phyloP scores from a whole-genome alignment of 2,113 vertebrate genomes.

The Rhinoptilus africanus region DNA sequence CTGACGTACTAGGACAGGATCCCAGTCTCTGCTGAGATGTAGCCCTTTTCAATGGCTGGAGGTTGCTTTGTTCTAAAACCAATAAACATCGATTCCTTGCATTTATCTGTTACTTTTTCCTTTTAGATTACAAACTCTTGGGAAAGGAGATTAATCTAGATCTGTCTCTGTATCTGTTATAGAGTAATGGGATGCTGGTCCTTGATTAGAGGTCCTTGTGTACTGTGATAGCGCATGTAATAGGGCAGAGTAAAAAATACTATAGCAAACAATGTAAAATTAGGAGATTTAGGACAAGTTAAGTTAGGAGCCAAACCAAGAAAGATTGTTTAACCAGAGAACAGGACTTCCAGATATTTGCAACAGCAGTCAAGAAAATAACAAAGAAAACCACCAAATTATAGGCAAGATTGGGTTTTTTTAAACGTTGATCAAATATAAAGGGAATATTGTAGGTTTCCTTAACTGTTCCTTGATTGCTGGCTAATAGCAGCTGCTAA shows the following conservation, averaged over 20 bases:
- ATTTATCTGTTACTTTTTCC: not conserved
- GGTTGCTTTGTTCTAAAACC: not conserved
- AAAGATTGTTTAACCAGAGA: not conserved
- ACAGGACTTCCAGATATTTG: not conserved
- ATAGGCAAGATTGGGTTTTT: not conserved
- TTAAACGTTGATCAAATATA: not conserved
- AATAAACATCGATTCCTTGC: not conserved
- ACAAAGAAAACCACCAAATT: not conserved
- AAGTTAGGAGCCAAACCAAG: not conserved
- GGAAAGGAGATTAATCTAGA: not conserved
- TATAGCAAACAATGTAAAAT: not conserved
- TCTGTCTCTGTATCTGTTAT: not conserved
- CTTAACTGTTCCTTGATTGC: not conserved
- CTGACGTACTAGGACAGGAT: not conserved
- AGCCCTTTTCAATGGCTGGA: not conserved
- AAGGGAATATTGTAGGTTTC: not conserved
- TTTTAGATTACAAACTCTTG: not conserved
- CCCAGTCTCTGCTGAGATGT: not conserved
- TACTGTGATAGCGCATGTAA: not conserved
- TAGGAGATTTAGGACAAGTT: not conserved
- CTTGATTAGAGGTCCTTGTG: not conserved
- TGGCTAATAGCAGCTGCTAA: not conserved
- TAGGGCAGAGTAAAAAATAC: not conserved
- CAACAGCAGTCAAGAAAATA: not conserved
- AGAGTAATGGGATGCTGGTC: not conserved